These are phyloP conservation scores for Diceros bicornis DNA, from an alignment of 2,797 vertebrate species.

Conservation along the genomic window DNA sequence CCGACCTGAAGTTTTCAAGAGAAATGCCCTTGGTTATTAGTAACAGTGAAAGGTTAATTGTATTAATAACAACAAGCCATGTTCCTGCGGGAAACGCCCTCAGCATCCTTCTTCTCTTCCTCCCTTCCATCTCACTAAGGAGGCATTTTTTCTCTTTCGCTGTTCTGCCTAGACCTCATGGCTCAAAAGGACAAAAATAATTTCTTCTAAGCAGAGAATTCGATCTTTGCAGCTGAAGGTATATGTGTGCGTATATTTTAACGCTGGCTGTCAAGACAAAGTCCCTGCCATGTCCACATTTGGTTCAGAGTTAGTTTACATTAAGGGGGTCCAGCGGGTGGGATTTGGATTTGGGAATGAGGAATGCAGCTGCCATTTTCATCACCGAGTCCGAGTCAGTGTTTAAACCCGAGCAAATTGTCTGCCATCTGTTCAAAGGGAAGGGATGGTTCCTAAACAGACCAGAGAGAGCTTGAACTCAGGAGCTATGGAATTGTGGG, in stretches of 20 bases:
- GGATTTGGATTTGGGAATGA: not conserved
- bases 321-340: not conserved
- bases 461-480: not conserved
- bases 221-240: not conserved
- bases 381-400: slow-evolving; percentile 3
- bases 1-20: slow-evolving; percentile 4
- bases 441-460: slow-evolving; percentile 48
- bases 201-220: slow-evolving; percentile 39
- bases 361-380: slow-evolving; percentile 34
- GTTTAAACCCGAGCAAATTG: slow-evolving; percentile 64
- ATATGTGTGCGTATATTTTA: not conserved
- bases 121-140: not conserved
- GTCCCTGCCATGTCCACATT: not conserved
- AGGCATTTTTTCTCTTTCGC: slow-evolving; percentile 41
- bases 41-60: slow-evolving; percentile 76
- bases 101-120: not conserved
- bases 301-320: not conserved
- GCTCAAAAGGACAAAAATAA: not conserved
- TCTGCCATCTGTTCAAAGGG: slow-evolving; percentile 72
- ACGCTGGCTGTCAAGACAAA: not conserved
- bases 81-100: not conserved
- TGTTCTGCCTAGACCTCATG: not conserved
- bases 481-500: not conserved
- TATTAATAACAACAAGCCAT: slow-evolving; percentile 67
- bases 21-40: slow-evolving; percentile 73